Evolutionary conservation across 2,113 vertebrate genomes (phyloP), one percentile per base, ranked within the genome.

Genomic region (Xenopus borealis): DNA sequence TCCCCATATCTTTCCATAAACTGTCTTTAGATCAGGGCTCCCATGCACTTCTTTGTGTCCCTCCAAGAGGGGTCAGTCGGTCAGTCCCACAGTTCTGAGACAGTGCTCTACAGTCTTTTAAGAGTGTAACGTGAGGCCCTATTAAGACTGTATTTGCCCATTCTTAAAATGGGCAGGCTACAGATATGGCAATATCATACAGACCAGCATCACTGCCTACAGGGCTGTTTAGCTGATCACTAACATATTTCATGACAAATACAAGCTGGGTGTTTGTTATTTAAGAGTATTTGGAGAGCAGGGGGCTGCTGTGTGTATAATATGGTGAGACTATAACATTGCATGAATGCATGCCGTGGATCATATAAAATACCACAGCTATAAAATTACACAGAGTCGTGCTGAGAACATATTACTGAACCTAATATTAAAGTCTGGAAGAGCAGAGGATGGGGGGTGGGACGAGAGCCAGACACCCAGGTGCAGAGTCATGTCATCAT

Each of bases 371-470:
- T 44, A 23, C 23, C 11, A 23, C 20, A 33, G 14, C 52, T 64
- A 65, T 55, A 33, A 57, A 40, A 55, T 45, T 40, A 62, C 44
- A 12, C 27, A 13, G 71, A 62, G 50, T 20, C 50, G 62, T 65
- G 71, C 71, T 40, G 27, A 20, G 71, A 30, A 72, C 16, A 47
- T 27, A 52, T 23, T 18, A 72, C 62, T 40, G 61, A 64, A 72
- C 57, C 46, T 27, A 40, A 50, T 30, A 40, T 64, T 33, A 55
- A 18, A 16, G 62, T 53, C 17, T 18, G 40, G 47, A 57, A 45
- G 52, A 27, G 23, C 23, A 27, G 23, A 20, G 62, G n/a, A 13
- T 58, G 16, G 40, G 64, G 2, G 40, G 40, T 44, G 2, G 40
- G 12, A n/a, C 64, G 14, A 27, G 50, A 55, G 23, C 44, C 50